phyloP scores from a whole-genome alignment of 1,140 invertebrate species.

The Platyscapa corneri region DNA sequence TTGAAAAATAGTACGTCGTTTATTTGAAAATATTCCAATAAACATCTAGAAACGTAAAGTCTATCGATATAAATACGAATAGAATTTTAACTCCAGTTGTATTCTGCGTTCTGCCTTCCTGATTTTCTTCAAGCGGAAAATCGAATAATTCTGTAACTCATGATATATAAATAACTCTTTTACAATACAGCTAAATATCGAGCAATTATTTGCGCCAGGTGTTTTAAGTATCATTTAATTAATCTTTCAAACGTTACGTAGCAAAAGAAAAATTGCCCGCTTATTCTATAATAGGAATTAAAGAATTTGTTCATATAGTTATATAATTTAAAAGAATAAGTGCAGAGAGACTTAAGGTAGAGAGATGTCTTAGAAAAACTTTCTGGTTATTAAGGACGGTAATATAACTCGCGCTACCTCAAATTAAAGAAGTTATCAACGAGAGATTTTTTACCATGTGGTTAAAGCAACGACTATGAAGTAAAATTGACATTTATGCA shows the following conservation, averaged over 20 bases:
- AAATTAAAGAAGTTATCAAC: not conserved
- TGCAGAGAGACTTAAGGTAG: not conserved
- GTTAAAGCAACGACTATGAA: not conserved
- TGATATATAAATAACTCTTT: not conserved
- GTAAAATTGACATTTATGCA: not conserved
- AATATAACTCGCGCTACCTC: not conserved
- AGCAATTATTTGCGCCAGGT: constrained; percentile 13
- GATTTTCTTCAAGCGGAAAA: not conserved
- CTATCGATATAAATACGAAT: not conserved
- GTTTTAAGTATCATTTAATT: not conserved
- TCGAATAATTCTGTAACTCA: not conserved
- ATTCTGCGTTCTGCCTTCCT: not conserved
- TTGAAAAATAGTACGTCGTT: not conserved
- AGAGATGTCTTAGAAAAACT: not conserved
- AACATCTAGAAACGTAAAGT: no score
- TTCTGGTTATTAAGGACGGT: not conserved
- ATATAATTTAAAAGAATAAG: not conserved
- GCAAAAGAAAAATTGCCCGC: not conserved
- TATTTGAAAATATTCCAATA: not conserved
- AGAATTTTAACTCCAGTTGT: not conserved
- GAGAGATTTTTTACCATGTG: not conserved
- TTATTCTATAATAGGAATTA: not conserved
- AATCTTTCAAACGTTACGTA: not conserved
- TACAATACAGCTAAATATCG: not conserved
- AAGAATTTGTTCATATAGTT: not conserved